Base-by-base conservation (phyloP, 2,797 vertebrate genomes). In the Remorina albescens region DNA sequence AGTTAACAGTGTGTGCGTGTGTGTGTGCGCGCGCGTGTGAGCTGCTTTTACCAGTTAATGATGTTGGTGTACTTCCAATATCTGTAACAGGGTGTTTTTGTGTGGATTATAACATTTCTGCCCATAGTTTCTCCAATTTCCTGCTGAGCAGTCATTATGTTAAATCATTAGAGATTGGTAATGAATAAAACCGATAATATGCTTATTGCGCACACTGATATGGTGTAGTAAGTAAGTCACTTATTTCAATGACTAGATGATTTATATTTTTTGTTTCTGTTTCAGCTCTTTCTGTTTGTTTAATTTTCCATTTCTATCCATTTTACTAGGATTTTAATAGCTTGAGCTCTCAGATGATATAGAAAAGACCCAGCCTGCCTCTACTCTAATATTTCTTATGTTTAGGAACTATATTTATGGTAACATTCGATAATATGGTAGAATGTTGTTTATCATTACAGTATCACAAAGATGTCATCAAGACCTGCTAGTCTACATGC, bases 21-120 rank as follows among this genome's bases (percentile, higher is more conserved):
- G 19, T 46, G n/a, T 9, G 44, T 21, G 7, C 4, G 4, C 10
- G 26, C 25, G 25, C 39, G 21, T 15, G 21, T 50, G 8, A 59
- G 16, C 18, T 60, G 25, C 23, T 42, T 70, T 61, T n/a, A n/a
- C 16, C n/a, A 25, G 13, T n/a, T 37, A 9, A 59, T 73, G 46
- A 47, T 28, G 21, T 67, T 16, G 32, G 26, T 67, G 56, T 32
- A 69, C 66, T 83, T 25, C 21, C 6, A 37, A 19, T 39, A 3
- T 57, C 34, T 25, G 37, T 58, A 63, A 71, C 10, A 46, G 32
- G 19, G 1, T 18, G 26, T 13, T 49, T 21, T 49, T 53, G 15
- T 46, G 5, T 37, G 18, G 50, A 44, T 62, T 62, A 21, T 25
- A 2, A 59, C 16, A 59, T 7, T 41, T 12, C 11, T 32, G n/a